Percentiles rank a stretch among this genome's conserved stretches.
Conservation (phyloP, 2,888 invertebrate species). For the Xylocampa areola region DNA sequence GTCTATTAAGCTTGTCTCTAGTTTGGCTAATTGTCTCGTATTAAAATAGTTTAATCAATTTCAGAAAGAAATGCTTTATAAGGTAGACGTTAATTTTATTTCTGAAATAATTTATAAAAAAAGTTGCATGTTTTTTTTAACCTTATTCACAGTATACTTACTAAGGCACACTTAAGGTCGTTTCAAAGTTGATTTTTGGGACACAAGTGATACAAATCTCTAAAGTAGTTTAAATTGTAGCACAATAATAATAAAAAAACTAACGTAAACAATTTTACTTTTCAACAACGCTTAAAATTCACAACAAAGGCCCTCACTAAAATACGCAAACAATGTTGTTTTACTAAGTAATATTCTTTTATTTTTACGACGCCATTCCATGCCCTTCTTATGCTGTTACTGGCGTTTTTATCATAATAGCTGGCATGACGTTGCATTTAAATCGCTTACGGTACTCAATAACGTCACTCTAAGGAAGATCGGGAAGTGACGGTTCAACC, state of each 20-base stretch:
- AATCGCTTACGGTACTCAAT: conserved; percentile 29
- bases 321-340: conserved; percentile 25
- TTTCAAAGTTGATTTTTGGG: no score
- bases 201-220: no score
- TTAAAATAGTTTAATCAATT: no score
- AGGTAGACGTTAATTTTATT: no score
- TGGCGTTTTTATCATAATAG: conserved; percentile 45
- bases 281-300: conserved; percentile 35
- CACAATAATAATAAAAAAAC: not conserved
- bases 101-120: no score
- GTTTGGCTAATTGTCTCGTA: no score
- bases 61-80: no score
- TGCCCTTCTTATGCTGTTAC: conserved; percentile 24
- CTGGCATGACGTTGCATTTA: conserved; percentile 55
- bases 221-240: no score
- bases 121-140: no score
- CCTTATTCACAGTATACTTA: no score
- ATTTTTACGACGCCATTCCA: conserved; percentile 36
- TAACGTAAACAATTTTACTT: conserved; percentile 10
- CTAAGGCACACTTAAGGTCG: no score
- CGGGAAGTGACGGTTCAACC: conserved; percentile 47
- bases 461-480: conserved; percentile 4
- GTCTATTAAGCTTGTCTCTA: no score
- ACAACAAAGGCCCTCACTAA: conserved; percentile 19
- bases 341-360: conserved; percentile 21